A percentile compares a stretch with the other conserved stretches of the same genome.
Conservation (phyloP, 1,140 invertebrate species). For the Proales similis region DNA sequence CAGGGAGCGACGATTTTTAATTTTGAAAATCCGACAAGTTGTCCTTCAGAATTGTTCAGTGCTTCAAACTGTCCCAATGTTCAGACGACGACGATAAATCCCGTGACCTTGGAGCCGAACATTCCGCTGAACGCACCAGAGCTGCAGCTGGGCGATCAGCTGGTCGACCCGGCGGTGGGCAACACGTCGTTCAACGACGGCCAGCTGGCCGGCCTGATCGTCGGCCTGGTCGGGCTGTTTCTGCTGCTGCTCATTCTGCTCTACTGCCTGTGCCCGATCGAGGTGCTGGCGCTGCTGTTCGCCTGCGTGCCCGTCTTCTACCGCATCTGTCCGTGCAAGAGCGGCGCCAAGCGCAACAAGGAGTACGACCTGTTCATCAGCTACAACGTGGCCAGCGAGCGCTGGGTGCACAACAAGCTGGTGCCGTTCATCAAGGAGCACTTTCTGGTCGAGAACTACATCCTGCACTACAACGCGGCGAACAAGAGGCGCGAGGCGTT, state of each 20-base stretch:
- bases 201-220: slow-evolving; percentile 15
- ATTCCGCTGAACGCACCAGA: not conserved
- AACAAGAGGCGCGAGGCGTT: slow-evolving; percentile 12
- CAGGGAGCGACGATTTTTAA: slow-evolving; percentile 15
- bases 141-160: not conserved
- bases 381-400: slow-evolving; percentile 9
- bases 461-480: not conserved
- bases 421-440: not conserved
- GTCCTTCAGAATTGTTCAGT: not conserved
- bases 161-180: slow-evolving; percentile 9
- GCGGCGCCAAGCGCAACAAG: slow-evolving; percentile 17
- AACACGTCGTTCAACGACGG: not conserved
- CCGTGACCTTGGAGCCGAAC: not conserved
- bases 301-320: slow-evolving; percentile 24
- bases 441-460: slow-evolving; percentile 1
- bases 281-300: slow-evolving; percentile 18
- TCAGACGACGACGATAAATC: slow-evolving; percentile 1
- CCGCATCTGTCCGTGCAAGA: slow-evolving; percentile 18
- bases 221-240: not conserved
- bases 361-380: slow-evolving; percentile 32
- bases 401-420: not conserved
- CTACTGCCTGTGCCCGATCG: slow-evolving; percentile 27
- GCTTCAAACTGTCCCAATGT: slow-evolving; percentile 1
- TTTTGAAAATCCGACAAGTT: not conserved
- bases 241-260: slow-evolving; percentile 7